These are phyloP conservation scores for Sapajus apella DNA, from an alignment of 2,113 vertebrate species.

Conservation along the genomic window DNA sequence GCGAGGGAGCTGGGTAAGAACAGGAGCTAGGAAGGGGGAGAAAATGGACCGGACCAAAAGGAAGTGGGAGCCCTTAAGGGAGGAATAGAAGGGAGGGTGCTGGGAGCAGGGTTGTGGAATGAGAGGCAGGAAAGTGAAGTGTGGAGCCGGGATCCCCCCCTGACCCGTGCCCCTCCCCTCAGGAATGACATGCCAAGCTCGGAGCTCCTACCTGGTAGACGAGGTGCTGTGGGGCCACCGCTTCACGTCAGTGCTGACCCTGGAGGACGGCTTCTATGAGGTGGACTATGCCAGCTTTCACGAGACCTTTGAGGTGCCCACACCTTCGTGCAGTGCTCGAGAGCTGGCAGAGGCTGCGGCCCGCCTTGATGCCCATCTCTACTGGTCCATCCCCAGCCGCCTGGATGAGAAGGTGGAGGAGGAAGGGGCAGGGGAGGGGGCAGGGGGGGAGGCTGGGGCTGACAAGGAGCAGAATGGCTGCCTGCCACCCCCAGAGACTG, in stretches of 20 bases:
- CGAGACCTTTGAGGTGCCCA: conserved; percentile 94
- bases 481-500: conserved; percentile 85
- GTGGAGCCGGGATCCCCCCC: background rate
- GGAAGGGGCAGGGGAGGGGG: conserved; percentile 86
- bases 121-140: background rate
- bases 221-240: conserved; percentile 96
- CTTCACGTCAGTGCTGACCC: conserved; percentile 93
- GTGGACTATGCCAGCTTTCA: conserved; percentile 96
- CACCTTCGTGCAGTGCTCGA: conserved; percentile 92
- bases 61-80: background rate
- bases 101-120: background rate
- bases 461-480: conserved; percentile 88
- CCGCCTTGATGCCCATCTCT: conserved; percentile 93
- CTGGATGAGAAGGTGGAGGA: conserved; percentile 91
- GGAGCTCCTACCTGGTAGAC: conserved; percentile 94
- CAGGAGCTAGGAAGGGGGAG: background rate
- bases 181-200: conserved; percentile 97
- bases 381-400: conserved; percentile 96
- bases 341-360: conserved; percentile 91
- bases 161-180: background rate
- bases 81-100: too few species aligned
- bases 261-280: conserved; percentile 95
- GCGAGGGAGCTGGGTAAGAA: background rate
- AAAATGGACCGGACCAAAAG: background rate
- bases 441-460: conserved; percentile 13